Evolutionary conservation across 2,888 invertebrate species (phyloP), one percentile per base, ranked within the genome.

Genomic region (Lithophane semibrunnea): DNA sequence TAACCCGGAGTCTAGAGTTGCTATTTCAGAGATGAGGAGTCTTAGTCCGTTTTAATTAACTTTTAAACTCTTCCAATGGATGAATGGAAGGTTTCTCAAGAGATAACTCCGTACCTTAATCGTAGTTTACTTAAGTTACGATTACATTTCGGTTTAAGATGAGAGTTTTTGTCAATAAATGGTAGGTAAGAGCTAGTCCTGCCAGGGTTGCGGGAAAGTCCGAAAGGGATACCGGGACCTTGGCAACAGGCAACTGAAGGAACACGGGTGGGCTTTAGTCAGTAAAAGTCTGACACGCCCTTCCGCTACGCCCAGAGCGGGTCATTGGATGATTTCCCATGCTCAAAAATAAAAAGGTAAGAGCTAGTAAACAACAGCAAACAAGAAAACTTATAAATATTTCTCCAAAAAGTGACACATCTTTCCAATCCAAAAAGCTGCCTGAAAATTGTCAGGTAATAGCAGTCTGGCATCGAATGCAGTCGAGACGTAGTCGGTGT

Each of bases 361-460:
- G 2, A 10, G 10, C 21, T 16, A 16, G 0, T 16, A 71, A 13
- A 21, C 9, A 21, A 52, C 8, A 21, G 18, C 21, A 52, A 2
- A 29, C 16, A 73, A 29, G 4, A 1, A 29, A 54, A 10, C 8
- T 44, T 5, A 4, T 18, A 18, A n/a, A 24, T 24, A n/a, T 58
- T 37, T 58, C 16, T 13, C 3, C 7, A 16, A 49, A 56, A 63
- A 13, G 12, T 24, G 64, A 29, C 8, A 24, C 0, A 37, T 37
- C 0, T 70, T 70, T 71, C 44, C 12, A 16, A 58, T 52, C 2
- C 44, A n/a, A 47, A 68, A 68, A 44, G 4, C 4, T 29, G n/a
- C 42, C 12, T 29, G 37, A 69, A 76, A 73, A 84, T 29, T 47
- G 49, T 18, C 68, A 75, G 68, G 69, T 69, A 81, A 75, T 64